phyloP scores from a whole-genome alignment of 2,888 invertebrate genomes.

The Fissipunctia ypsillon region DNA sequence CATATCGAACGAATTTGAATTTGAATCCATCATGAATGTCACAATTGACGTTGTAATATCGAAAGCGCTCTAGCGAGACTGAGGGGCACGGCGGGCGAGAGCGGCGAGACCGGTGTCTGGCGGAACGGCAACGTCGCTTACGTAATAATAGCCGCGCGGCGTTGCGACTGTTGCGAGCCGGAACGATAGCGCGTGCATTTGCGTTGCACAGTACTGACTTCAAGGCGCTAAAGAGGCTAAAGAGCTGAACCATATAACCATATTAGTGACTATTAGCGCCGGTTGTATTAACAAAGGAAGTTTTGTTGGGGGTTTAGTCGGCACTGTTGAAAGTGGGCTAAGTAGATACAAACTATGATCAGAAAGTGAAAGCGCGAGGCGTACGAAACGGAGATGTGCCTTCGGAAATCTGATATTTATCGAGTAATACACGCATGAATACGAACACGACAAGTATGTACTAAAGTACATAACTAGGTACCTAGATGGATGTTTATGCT shows the following conservation, averaged over 20 bases:
- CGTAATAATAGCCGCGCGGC: slow-evolving; percentile 69
- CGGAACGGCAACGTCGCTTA: slow-evolving; percentile 82
- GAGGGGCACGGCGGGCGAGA: slow-evolving; percentile 77
- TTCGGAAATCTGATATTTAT: slow-evolving; percentile 37
- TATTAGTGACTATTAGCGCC: slow-evolving; percentile 80
- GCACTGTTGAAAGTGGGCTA: slow-evolving; percentile 58
- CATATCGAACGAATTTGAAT: slow-evolving; percentile 80
- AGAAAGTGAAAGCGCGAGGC: slow-evolving; percentile 62
- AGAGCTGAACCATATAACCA: slow-evolving; percentile 74
- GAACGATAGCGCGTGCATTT: slow-evolving; percentile 64
- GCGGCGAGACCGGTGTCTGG: slow-evolving; percentile 83
- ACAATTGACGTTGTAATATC: slow-evolving; percentile 76
- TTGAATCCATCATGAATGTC: slow-evolving; percentile 80
- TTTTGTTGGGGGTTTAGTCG: slow-evolving; percentile 61
- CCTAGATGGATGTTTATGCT: background rate
- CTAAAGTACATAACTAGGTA: background rate
- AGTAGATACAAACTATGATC: slow-evolving; percentile 61
- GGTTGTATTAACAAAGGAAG: slow-evolving; percentile 74
- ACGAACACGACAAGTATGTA: background rate
- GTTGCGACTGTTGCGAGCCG: slow-evolving; percentile 78
- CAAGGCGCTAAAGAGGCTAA: slow-evolving; percentile 75
- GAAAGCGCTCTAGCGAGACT: slow-evolving; percentile 88
- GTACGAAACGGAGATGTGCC: slow-evolving; percentile 36
- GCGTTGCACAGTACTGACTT: slow-evolving; percentile 73
- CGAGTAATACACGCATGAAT: slow-evolving; percentile 35